A percentile compares a stretch with the other conserved stretches of the same genome.
Evolutionary conservation across 2,797 vertebrate genomes (phyloP).

Genomic region (Channallabes apus): DNA sequence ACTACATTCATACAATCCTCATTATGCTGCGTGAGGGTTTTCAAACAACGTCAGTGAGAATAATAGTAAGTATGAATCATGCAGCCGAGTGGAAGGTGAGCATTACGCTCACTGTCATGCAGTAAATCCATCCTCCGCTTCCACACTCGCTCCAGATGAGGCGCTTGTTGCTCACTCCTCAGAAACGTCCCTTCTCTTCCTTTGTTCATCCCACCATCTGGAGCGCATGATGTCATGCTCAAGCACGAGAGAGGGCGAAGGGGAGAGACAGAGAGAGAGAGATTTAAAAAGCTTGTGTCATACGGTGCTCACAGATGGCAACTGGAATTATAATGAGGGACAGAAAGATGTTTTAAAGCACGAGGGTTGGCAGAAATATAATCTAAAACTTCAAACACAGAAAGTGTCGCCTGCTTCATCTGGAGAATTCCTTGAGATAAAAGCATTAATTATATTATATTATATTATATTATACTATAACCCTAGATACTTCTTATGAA

Average conservation of each 20-base stretch:
- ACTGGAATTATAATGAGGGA: not conserved
- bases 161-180: not conserved
- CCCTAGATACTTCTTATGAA: not conserved
- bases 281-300: not conserved
- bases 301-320: constrained; percentile 11
- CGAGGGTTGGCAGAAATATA: not conserved
- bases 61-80: not conserved
- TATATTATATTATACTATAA: not conserved
- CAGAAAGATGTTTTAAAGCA: not conserved
- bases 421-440: not conserved
- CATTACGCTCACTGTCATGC: not conserved
- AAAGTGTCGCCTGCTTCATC: not conserved
- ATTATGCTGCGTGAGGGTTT: not conserved
- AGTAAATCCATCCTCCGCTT: not conserved
- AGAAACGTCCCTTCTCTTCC: not conserved
- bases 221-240: constrained; percentile 34
- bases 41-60: not conserved
- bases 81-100: not conserved
- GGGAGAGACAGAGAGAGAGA: not conserved
- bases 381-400: not conserved
- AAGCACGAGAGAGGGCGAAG: not conserved
- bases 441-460: not conserved
- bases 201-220: constrained; percentile 42
- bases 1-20: not conserved
- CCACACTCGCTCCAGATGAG: not conserved